A percentile compares a stretch with the other conserved stretches of the same genome.
These are phyloP conservation scores for Platycheirus albimanus DNA, from an alignment of 2,888 invertebrate genomes.

Conservation along the genomic window DNA sequence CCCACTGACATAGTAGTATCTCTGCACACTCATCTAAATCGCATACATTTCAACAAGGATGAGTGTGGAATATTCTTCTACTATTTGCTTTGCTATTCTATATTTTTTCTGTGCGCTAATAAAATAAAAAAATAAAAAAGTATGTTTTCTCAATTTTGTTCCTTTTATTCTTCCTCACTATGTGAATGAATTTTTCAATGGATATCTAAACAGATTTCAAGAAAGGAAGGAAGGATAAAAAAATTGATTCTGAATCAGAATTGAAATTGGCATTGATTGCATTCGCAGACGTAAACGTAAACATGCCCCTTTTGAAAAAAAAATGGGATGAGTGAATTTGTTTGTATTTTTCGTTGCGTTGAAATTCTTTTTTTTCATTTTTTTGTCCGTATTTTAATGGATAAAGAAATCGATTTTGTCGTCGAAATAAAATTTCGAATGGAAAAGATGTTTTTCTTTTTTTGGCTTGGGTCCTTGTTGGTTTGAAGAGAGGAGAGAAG, in stretches of 20 bases:
- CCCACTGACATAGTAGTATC: slow-evolving; percentile 54
- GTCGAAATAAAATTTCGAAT: slow-evolving; percentile 7
- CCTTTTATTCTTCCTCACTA: slow-evolving; percentile 4
- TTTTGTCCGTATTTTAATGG: not conserved
- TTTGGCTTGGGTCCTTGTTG: not conserved
- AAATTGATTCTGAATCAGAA: slow-evolving; percentile 64
- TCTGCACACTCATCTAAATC: slow-evolving; percentile 34
- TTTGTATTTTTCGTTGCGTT: slow-evolving; percentile 27
- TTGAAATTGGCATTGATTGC: slow-evolving; percentile 67
- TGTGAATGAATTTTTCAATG: slow-evolving; percentile 35
- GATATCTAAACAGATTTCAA: slow-evolving; percentile 22
- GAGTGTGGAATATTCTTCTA: slow-evolving; percentile 3
- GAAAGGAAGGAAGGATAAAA: slow-evolving; percentile 12
- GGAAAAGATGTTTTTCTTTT: not conserved
- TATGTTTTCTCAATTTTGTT: not conserved
- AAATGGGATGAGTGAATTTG: slow-evolving; percentile 11
- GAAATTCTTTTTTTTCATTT: not conserved
- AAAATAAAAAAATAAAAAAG: slow-evolving; percentile 15
- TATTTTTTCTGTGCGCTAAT: slow-evolving; percentile 13
- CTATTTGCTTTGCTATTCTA: not conserved
- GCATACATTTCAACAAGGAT: slow-evolving; percentile 29
- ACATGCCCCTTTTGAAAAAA: slow-evolving; percentile 17
- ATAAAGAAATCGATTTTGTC: slow-evolving; percentile 19
- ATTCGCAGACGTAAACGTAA: slow-evolving; percentile 54
- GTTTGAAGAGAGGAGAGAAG: not conserved